Evolutionary conservation across 92 coral and sea anemone genomes (phyloP).

Genomic region (Porites cylindrica): DNA sequence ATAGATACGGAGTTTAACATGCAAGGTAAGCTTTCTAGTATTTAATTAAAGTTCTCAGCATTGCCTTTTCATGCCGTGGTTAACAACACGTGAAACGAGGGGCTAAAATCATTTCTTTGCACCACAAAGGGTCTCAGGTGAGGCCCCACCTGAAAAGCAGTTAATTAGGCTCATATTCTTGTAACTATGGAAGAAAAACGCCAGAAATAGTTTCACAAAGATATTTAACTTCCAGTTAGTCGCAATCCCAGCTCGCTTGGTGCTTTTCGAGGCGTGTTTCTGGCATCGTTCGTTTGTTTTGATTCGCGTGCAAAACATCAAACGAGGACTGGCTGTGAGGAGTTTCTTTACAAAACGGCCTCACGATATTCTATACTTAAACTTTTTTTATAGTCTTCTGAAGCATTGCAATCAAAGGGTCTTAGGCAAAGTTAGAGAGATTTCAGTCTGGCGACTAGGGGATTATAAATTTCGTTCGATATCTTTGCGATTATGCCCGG

Average conservation of each 20-base stretch:
- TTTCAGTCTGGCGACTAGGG: background rate
- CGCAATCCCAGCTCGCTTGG: background rate
- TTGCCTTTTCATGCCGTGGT: constrained; percentile 26
- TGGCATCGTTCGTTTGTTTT: constrained; percentile 46
- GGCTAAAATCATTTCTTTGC: background rate
- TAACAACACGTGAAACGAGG: constrained; percentile 34
- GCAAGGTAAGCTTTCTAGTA: constrained; percentile 14
- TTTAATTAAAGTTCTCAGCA: background rate
- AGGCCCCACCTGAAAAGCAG: constrained; percentile 15
- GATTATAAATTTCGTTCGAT: background rate
- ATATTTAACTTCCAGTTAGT: background rate
- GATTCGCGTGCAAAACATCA: constrained; percentile 40
- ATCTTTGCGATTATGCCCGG: constrained; percentile 24
- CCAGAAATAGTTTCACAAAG: background rate
- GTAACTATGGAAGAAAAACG: background rate
- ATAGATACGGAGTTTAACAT: constrained; percentile 38
- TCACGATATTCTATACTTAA: background rate
- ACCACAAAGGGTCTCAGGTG: background rate
- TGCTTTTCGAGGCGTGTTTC: constrained; percentile 13
- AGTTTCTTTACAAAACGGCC: background rate
- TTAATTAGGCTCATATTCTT: constrained; percentile 19
- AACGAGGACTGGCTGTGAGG: background rate
- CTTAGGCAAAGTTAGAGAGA: background rate
- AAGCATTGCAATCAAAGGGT: background rate
- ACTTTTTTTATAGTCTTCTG: background rate